Percentiles rank a stretch among this genome's conserved stretches.
Conservation (phyloP, 2,113 vertebrate species). For the Rhadina sibilatrix region DNA sequence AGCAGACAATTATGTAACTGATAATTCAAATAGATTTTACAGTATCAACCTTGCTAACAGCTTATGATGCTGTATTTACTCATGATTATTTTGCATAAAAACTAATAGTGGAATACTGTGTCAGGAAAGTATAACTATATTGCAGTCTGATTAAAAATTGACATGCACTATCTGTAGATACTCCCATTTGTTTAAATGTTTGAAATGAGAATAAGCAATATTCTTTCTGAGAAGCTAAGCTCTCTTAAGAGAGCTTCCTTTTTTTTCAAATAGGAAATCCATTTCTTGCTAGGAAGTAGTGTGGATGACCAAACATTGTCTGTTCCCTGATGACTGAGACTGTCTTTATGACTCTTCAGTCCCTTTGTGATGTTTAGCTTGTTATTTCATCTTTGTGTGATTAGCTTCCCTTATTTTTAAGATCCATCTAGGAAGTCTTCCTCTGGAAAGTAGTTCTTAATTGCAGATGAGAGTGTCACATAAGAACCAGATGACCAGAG, state of each 20-base stretch:
- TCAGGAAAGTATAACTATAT: background rate
- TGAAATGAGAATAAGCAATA: background rate
- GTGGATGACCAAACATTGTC: background rate
- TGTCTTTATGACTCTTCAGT: background rate
- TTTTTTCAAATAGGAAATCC: background rate
- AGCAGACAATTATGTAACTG: background rate
- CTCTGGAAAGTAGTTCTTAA: background rate
- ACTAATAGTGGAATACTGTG: background rate
- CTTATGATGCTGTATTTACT: background rate
- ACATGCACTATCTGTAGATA: fast-evolving
- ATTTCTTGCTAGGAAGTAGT: background rate
- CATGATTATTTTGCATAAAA: background rate
- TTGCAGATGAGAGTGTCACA: background rate
- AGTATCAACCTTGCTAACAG: background rate
- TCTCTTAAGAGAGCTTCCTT: fast-evolving
- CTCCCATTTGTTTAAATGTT: background rate
- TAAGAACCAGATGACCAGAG: background rate
- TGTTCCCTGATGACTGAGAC: background rate
- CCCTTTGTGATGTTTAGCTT: background rate
- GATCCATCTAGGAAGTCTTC: background rate
- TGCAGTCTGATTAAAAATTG: background rate
- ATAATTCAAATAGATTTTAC: background rate
- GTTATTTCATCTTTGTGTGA: background rate
- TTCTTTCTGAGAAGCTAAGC: background rate
- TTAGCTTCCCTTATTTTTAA: background rate